Conservation (phyloP, 2,797 vertebrate species). For the Chaetophractus vellerosus region DNA sequence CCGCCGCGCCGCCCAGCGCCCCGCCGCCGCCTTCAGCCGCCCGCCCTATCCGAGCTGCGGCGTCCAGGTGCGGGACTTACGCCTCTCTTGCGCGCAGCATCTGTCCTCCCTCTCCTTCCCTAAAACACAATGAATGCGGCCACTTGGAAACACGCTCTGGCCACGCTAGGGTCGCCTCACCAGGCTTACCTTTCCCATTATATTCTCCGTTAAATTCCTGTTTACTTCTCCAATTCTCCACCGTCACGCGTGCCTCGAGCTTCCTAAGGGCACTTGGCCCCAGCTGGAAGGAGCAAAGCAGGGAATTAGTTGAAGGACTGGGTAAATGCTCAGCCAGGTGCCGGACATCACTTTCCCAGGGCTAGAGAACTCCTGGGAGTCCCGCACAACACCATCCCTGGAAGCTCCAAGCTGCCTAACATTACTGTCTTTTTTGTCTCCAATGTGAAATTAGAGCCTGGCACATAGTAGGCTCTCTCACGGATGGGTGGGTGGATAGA, state of each 20-base stretch:
- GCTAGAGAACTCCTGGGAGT: neutral
- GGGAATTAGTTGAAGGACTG: neutral
- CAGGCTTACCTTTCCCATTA: neutral
- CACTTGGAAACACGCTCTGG: neutral
- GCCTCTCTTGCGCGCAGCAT: neutral
- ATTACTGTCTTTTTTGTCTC: neutral
- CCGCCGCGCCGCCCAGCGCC: conserved; percentile 84
- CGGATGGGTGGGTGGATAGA: neutral
- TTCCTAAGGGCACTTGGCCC: neutral
- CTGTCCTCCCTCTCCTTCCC: no score
- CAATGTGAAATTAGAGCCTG: neutral
- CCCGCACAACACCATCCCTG: neutral
- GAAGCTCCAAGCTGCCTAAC: neutral
- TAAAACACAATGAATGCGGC: neutral
- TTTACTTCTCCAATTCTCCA: neutral
- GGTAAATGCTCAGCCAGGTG: neutral
- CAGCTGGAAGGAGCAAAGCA: neutral
- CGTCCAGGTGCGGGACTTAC: neutral
- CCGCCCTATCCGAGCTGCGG: neutral
- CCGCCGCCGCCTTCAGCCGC: conserved; percentile 4
- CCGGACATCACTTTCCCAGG: neutral
- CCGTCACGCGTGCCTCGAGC: neutral
- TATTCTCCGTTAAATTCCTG: neutral
- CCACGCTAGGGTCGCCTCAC: neutral
- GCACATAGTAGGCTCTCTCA: neutral